Percentiles rank a stretch among this genome's conserved stretches.
Conservation (phyloP, 1,140 invertebrate species). For the Oryctes rhinoceros region DNA sequence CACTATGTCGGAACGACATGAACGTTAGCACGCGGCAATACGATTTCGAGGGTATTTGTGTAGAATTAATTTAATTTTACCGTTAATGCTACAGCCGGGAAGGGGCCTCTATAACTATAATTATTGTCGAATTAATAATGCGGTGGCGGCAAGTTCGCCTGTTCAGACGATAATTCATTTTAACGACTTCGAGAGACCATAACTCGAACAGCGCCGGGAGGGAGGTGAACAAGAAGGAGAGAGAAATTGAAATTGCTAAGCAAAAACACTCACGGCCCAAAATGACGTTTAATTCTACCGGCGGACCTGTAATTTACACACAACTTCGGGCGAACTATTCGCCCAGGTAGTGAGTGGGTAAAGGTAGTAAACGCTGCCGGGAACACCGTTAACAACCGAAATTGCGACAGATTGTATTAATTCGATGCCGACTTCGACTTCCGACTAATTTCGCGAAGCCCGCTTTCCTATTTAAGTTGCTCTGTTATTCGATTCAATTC, state of each 20-base stretch:
- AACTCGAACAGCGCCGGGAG: neutral
- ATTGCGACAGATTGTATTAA: constrained; percentile 35
- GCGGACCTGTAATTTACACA: constrained; percentile 33
- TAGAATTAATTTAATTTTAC: constrained; percentile 34
- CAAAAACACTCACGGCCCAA: constrained; percentile 21
- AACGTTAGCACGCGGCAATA: constrained; percentile 5
- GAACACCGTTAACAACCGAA: constrained; percentile 17
- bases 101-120: constrained; percentile 18
- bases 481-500: constrained; percentile 26
- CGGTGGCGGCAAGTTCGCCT: constrained; percentile 19
- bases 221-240: neutral
- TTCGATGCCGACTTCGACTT: constrained; percentile 14
- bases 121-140: constrained; percentile 36
- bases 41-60: constrained; percentile 31
- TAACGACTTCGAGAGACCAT: constrained; percentile 31
- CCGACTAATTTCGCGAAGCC: constrained; percentile 16
- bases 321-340: constrained; percentile 20
- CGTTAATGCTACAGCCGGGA: neutral
- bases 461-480: constrained; percentile 25
- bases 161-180: constrained; percentile 32
- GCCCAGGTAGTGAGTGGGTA: neutral
- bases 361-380: constrained; percentile 2
- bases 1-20: neutral
- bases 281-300: constrained; percentile 25
- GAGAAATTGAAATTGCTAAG: constrained; percentile 31